These are phyloP conservation scores for Ariopsis seemanni DNA, from an alignment of 2,113 vertebrate species.

Conservation along the genomic window DNA sequence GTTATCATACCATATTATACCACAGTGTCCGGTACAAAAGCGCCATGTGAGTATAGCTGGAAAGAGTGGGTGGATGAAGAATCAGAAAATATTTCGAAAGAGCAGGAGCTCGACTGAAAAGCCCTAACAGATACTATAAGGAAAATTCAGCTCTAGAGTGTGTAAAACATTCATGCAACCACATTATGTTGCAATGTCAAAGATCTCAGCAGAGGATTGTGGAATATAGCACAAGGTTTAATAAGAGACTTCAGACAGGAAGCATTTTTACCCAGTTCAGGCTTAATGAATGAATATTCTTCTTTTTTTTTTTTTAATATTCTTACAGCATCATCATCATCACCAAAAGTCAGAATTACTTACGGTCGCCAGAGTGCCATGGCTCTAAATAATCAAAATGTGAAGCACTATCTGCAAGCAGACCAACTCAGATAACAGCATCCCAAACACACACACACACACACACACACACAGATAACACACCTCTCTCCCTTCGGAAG, in stretches of 20 bases:
- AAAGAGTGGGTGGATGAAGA: constrained; percentile 34
- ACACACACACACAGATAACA: neutral
- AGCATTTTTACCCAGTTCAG: neutral
- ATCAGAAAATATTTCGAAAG: constrained; percentile 26
- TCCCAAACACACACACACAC: constrained; percentile 49
- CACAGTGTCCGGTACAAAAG: neutral
- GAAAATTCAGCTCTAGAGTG: constrained; percentile 8
- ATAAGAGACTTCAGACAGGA: neutral
- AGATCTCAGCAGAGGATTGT: neutral
- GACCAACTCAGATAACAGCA: neutral
- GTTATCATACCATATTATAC: neutral
- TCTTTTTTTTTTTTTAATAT: neutral
- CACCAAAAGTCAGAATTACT: neutral
- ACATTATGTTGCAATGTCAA: neutral
- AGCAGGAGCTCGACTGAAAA: constrained; percentile 20
- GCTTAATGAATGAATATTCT: neutral
- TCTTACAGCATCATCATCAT: neutral
- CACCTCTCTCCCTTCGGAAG: constrained; percentile 70
- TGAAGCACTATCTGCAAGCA: neutral
- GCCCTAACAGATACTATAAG: neutral
- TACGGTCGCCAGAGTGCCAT: neutral
- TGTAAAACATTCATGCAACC: neutral
- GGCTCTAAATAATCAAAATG: neutral
- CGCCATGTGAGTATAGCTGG: neutral
- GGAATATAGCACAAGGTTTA: neutral